Conservation (phyloP, 2,113 vertebrate genomes). For the Ptyas mucosa region DNA sequence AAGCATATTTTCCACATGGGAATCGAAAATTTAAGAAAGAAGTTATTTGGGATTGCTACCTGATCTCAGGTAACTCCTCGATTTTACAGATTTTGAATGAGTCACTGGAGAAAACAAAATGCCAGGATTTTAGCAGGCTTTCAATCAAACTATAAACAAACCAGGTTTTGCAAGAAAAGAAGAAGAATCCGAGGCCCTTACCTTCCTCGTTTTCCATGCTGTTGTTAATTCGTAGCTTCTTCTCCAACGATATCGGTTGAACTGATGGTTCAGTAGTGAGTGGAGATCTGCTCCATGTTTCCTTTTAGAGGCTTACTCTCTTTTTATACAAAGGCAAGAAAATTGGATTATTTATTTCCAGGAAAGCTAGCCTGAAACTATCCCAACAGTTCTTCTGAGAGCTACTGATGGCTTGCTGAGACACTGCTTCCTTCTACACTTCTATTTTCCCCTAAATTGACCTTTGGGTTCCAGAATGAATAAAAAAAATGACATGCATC, state of each 20-base stretch:
- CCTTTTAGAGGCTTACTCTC: background rate
- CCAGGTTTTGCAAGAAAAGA: background rate
- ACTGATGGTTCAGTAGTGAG: background rate
- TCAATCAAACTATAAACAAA: background rate
- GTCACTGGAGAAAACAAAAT: background rate
- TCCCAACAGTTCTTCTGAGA: background rate
- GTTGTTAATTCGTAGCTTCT: background rate
- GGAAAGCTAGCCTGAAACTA: background rate
- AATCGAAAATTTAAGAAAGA: background rate
- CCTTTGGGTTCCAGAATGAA: background rate
- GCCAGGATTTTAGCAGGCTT: background rate
- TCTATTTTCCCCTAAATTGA: background rate
- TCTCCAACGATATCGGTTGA: background rate
- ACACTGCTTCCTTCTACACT: background rate
- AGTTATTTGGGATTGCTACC: background rate
- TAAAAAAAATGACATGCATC: background rate
- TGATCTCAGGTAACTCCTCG: background rate
- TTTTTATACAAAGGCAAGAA: background rate
- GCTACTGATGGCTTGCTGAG: background rate
- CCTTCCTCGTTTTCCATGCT: constrained; percentile 19
- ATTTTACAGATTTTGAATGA: background rate
- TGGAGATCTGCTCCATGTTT: background rate
- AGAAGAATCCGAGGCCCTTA: background rate
- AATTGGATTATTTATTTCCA: background rate
- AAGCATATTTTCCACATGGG: background rate